Base-by-base conservation (phyloP, 2,888 invertebrate genomes). In the Brachylomia viminalis region DNA sequence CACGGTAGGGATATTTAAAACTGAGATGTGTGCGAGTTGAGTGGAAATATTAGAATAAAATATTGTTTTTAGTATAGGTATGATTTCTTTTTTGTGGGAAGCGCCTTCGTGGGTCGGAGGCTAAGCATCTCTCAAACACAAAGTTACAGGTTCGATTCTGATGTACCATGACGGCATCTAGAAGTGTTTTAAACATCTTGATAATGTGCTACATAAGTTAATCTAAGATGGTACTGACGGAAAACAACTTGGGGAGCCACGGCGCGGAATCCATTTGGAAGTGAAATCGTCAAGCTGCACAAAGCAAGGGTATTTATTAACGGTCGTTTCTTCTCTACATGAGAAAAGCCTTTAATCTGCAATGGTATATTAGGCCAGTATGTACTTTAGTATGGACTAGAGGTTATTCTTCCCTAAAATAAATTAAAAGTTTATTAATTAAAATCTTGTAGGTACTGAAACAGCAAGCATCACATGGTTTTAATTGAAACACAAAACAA, bases 1-100 rank as follows among this genome's bases (percentile, higher is more conserved):
- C n/a, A 54, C 20, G 11, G 17, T 20, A 52, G 38, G 33, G n/a
- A 67, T 85, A 72, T 72, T 73, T 71, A 68, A 62, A 77, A 72
- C 27, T 54, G 30, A n/a, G 30, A 58, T 69, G 8, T 82, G 61
- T 58, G 33, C 17, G n/a, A 27, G 33, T 47, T 49, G 54, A 30
- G 47, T 0, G 20, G 13, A 30, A 59, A 38, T 73, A 30, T 42
- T 42, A 23, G n/a, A 4, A 11, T 56, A 20, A 17, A 52, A 45
- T 71, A 59, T 79, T 56, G 1, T 54, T 33, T 1, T 11, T 20
- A 10, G 0, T n/a, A 2, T 13, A 15, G 1, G 6, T n/a, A n/a
- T n/a, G 20, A 7, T 10, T 45, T 67, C 33, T 45, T 20, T 45
- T 20, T 17, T 45, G 42, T 52, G n/a, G n/a, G 0, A 30, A 30